Percentiles rank a stretch among this genome's conserved stretches.
These are phyloP conservation scores for Poecilia latipinna DNA, from an alignment of 2,113 vertebrate genomes.

Conservation along the genomic window DNA sequence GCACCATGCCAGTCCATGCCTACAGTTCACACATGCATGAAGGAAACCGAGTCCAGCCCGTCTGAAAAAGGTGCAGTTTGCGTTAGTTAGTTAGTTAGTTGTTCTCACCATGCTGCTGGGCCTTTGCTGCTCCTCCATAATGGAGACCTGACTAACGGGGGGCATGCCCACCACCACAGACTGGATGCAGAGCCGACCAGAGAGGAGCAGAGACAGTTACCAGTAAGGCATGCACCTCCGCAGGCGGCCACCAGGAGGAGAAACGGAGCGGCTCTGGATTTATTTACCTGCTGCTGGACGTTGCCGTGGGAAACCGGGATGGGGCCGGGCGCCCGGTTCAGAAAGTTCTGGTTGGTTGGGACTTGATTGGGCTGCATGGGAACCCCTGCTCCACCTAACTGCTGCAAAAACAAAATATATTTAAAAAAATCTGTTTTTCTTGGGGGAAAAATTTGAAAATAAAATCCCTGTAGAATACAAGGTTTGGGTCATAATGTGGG, in stretches of 20 bases:
- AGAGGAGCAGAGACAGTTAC: conserved; percentile 45
- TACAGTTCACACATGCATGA: not conserved
- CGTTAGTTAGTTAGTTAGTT: not conserved
- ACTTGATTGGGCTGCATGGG: conserved; percentile 80
- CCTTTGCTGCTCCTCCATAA: conserved; percentile 91
- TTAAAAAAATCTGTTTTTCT: not conserved
- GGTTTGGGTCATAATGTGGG: no score
- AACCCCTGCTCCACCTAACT: conserved; percentile 69
- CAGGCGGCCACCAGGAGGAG: conserved; percentile 17
- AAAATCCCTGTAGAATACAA: no score
- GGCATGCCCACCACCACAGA: conserved; percentile 84
- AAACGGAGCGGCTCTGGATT: not conserved
- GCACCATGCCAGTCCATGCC: not conserved
- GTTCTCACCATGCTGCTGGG: conserved; percentile 89
- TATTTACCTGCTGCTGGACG: conserved; percentile 83
- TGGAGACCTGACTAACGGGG: conserved; percentile 83
- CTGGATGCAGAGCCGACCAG: conserved; percentile 58
- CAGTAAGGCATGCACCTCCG: conserved; percentile 62
- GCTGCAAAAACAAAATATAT: conserved; percentile 7
- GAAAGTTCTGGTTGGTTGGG: conserved; percentile 77
- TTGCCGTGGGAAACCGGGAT: conserved; percentile 80
- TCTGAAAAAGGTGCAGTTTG: not conserved
- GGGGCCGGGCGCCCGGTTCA: conserved; percentile 70
- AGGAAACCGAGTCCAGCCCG: not conserved
- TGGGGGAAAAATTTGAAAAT: no score